Conservation (phyloP, 37 sponge, comb jelly and placozoan species). For the Eunapius fragilis region DNA sequence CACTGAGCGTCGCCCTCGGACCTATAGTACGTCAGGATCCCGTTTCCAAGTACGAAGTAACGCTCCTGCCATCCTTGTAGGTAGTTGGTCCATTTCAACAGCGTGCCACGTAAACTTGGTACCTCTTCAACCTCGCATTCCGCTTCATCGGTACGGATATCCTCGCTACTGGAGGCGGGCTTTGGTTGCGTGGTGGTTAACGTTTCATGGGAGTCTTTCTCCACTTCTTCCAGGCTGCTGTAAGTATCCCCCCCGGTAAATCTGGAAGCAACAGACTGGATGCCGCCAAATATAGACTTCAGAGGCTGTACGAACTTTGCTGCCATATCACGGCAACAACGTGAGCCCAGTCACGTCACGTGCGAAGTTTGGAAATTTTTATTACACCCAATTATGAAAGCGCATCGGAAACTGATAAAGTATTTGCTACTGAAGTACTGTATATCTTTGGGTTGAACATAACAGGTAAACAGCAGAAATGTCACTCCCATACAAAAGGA, state of each 20-base stretch:
- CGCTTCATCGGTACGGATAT: constrained; percentile 16
- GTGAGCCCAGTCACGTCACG: neutral
- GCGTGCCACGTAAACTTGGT: constrained; percentile 49
- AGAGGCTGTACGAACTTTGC: neutral
- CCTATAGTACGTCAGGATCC: constrained; percentile 86
- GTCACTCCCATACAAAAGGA: no score
- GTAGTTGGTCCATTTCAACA: constrained; percentile 96
- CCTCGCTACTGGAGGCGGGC: neutral
- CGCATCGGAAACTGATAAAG: no score
- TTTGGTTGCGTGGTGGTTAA: neutral
- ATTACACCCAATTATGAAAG: no score
- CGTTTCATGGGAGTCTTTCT: neutral
- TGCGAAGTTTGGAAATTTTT: neutral
- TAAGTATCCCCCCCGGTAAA: neutral
- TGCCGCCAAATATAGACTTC: neutral
- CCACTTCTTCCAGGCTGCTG: neutral
- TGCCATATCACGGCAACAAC: neutral
- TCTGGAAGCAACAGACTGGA: neutral
- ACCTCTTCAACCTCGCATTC: constrained; percentile 27
- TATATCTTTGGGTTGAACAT: no score
- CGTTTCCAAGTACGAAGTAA: constrained; percentile 73
- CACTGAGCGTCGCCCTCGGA: constrained; percentile 81
- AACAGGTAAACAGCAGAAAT: no score
- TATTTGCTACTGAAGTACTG: no score
- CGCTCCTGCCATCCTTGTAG: constrained; percentile 96